Evolutionary conservation across 2,888 invertebrate species (phyloP), one percentile per base, ranked within the genome.

Genomic region (Altica lythri): DNA sequence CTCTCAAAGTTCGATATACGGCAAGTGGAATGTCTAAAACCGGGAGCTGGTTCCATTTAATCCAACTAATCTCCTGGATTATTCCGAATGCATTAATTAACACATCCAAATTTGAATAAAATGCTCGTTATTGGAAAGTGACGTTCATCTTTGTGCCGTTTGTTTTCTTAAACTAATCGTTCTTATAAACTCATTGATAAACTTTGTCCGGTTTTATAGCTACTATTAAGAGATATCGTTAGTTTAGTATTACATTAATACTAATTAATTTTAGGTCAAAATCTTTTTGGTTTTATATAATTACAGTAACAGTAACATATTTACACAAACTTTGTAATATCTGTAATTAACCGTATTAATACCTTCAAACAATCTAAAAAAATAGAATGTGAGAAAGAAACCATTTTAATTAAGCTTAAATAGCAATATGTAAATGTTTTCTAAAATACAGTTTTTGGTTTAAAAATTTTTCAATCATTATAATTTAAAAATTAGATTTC

Each of bases 21-120:
- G 61, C 59, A 38, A 63, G 61, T 65, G 71, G 73, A 72, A 75
- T 72, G 73, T 70, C 72, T 68, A 74, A 75, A 74, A 74, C 74
- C 74, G 71, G 75, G 75, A 75, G 75, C 74, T 66, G 66, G 65
- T 69, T 68, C 67, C 51, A 63, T 70, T 75, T 74, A 74, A 74
- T 74, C 74, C 72, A 72, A 70, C 72, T 73, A 74, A 74, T 74
- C 73, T 71, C 65, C 64, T 64, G 61, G 68, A 66, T 70, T 69
- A 68, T 66, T 70, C 66, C 63, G 69, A 67, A 72, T 73, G 70
- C 75, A 73, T 75, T 74, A 76, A 76, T 76, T 75, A 76, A 76
- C 75, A 75, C 75, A 75, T 76, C 70, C 68, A 62, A 60, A 75
- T 76, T 75, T 76, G 73, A 75, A 76, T 76, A 76, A 76, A 76